Conservation (phyloP, 2,113 vertebrate genomes). For the Notechis scutatus region DNA sequence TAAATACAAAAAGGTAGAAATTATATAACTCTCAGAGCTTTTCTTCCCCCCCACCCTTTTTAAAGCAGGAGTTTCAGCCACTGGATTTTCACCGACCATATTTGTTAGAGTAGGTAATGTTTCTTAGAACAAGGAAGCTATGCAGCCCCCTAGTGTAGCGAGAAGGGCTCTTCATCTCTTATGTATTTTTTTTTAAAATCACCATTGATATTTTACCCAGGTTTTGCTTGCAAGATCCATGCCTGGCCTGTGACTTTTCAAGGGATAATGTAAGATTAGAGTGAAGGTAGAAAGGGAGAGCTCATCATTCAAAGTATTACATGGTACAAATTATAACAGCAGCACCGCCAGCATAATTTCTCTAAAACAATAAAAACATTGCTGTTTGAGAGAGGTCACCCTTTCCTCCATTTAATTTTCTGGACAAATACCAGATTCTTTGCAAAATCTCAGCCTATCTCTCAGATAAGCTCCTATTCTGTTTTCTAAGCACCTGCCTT, state of each 20-base stretch:
- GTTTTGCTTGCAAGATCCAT: not conserved
- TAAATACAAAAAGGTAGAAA: not conserved
- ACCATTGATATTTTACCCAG: not conserved
- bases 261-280: not conserved
- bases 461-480: not conserved
- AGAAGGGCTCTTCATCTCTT: not conserved
- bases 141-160: not conserved
- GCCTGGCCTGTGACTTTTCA: not conserved
- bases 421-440: conserved; percentile 4
- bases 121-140: not conserved
- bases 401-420: not conserved
- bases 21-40: not conserved
- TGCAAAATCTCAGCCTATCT: conserved; percentile 31
- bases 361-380: not conserved
- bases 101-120: not conserved
- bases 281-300: too few species aligned
- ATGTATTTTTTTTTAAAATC: not conserved
- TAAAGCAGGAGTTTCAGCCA: not conserved
- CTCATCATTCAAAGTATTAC: not conserved
- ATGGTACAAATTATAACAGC: not conserved
- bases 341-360: not conserved
- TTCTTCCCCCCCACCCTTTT: not conserved
- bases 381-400: not conserved
- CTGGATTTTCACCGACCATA: not conserved
- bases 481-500: conserved; percentile 10